Evolutionary conservation across 2,797 vertebrate species (phyloP).

Genomic region (Poecilia velifera): DNA sequence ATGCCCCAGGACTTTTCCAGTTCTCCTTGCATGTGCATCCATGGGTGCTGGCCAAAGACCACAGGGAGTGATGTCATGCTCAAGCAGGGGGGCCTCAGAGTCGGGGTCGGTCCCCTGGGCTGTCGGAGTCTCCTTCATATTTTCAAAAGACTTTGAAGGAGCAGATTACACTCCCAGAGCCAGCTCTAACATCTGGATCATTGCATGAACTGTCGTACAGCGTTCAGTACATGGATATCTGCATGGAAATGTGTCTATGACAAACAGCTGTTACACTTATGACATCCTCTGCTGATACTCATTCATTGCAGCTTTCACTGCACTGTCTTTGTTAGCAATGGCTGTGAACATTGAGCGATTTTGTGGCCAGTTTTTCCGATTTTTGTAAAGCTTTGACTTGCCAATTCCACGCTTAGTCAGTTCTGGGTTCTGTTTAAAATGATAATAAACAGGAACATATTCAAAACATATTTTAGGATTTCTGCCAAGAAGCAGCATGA

Average conservation of each 20-base stretch:
- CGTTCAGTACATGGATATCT: conserved; percentile 48
- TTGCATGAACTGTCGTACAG: conserved; percentile 24
- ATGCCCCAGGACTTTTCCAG: conserved; percentile 43
- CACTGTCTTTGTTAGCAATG: conserved; percentile 35
- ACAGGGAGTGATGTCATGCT: conserved; percentile 65
- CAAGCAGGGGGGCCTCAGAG: conserved; percentile 36
- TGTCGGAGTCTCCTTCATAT: conserved; percentile 61
- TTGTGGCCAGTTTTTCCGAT: background rate
- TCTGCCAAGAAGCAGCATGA: background rate
- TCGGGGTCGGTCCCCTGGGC: conserved; percentile 56
- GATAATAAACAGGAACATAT: background rate
- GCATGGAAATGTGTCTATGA: conserved; percentile 49
- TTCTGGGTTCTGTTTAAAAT: background rate
- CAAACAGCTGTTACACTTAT: conserved; percentile 65
- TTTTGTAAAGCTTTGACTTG: background rate
- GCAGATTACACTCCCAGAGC: conserved; percentile 54
- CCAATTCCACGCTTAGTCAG: background rate
- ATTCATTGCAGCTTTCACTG: conserved; percentile 46
- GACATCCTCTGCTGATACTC: conserved; percentile 59
- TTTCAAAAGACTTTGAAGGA: conserved; percentile 62
- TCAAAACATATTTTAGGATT: background rate
- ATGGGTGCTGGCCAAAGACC: conserved; percentile 50
- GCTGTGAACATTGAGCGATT: conserved; percentile 30
- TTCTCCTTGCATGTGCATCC: conserved; percentile 51
- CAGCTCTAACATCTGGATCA: conserved; percentile 67